Evolutionary conservation across 2,113 vertebrate genomes (phyloP), one percentile per base, ranked within the genome.

Genomic region (Anguilla japonica): DNA sequence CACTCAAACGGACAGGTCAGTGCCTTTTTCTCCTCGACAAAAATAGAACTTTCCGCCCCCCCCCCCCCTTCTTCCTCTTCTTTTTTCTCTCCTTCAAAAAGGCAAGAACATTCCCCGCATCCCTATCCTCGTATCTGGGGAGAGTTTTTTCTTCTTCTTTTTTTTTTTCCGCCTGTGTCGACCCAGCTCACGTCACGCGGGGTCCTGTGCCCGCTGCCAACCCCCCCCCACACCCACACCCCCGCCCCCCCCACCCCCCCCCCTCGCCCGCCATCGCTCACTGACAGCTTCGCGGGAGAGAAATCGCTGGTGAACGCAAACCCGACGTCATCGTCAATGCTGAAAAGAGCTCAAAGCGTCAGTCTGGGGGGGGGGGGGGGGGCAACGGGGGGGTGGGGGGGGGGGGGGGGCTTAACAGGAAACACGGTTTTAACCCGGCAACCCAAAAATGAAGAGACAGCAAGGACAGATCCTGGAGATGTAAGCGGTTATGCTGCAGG

Each of bases 1-100:
- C 46, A 57, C 53, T 83, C 53, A 41, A 40, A 53, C 6, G 57
- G 39, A 71, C 83, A 84, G 83, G 60, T 84, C 53, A 71, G 40
- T n/a, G n/a, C 82, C 3, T 83, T 40, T 83, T 40, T 43, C n/a
- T 60, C 40, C 9, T 78, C 11, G 83, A 79, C 75, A 50, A 85
- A 85, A 85, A 85, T 53, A 85, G 75, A 85, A 41, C 40, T 34
- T 15, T 34, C 5, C 50, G 29, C 43, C 43, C 43, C 43, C 9
- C 9, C 43, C 9, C 43, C 9, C 9, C 4, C 9, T 46, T 46
- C 13, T 53, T 53, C 34, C 29, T 50, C 14, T 82, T 46, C 56
- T 56, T 53, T 53, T 53, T 29, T 46, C 3, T 26, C 0, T 20
- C 81, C 16, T 29, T 5, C 50, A 53, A 85, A 56, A 50, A 75